Conservation (phyloP, 2,113 vertebrate genomes). For the Chiloscyllium plagiosum region DNA sequence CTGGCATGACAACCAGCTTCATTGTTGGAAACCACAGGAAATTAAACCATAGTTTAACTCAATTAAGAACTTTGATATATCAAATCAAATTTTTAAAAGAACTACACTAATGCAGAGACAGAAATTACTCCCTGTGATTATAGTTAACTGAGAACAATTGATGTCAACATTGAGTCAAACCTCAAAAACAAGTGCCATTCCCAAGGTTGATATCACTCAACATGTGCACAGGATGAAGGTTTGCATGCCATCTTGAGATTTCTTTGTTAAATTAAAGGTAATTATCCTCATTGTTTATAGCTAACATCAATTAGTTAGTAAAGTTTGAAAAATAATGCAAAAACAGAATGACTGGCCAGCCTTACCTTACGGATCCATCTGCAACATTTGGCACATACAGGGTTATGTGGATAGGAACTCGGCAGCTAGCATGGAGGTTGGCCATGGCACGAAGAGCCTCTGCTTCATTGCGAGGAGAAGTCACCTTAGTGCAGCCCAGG, state of each 20-base stretch:
- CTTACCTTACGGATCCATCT: constrained; percentile 89
- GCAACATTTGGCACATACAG: constrained; percentile 86
- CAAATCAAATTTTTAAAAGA: background rate
- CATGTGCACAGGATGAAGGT: background rate
- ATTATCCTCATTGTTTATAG: background rate
- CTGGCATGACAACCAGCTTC: background rate
- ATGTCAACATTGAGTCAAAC: background rate
- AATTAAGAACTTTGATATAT: background rate
- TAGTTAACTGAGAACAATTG: background rate
- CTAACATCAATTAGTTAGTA: background rate
- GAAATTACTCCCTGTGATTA: background rate
- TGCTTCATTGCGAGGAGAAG: constrained; percentile 78
- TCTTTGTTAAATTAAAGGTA: background rate
- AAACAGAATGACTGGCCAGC: background rate
- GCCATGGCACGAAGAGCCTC: constrained; percentile 86
- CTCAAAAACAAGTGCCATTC: background rate
- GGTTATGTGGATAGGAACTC: constrained; percentile 71
- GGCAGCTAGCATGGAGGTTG: constrained; percentile 71
- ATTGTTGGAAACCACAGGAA: background rate
- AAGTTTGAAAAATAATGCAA: background rate
- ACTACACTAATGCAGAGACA: background rate
- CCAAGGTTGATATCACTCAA: background rate
- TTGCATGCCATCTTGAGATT: background rate
- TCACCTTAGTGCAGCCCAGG: constrained; percentile 85
- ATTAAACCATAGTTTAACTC: background rate